phyloP scores from a whole-genome alignment of 2,113 vertebrate genomes.

The Pteropus alecto region DNA sequence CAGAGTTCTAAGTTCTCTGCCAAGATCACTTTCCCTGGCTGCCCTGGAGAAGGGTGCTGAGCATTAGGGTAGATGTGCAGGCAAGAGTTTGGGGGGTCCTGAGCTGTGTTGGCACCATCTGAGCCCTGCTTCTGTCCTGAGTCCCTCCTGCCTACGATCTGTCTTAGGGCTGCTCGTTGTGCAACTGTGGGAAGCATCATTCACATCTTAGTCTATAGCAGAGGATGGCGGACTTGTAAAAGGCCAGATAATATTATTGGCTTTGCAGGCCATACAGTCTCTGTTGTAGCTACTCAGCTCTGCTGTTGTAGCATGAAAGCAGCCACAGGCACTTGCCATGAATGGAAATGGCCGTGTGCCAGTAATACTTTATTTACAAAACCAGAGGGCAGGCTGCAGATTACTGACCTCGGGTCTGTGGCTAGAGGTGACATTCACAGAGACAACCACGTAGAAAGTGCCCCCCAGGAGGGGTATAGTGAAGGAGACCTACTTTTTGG shows the following conservation, averaged over 20 bases:
- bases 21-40: neutral
- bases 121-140: neutral
- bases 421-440: neutral
- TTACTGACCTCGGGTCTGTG: neutral
- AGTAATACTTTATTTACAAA: neutral
- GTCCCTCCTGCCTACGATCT: neutral
- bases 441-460: neutral
- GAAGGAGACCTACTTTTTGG: neutral
- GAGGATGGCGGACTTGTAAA: neutral
- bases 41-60: neutral
- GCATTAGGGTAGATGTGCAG: no score
- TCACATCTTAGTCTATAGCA: neutral
- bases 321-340: neutral
- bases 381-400: neutral
- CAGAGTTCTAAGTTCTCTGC: neutral
- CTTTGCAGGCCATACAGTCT: neutral
- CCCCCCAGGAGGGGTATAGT: accelerated
- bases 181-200: neutral
- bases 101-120: neutral
- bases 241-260: neutral
- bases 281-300: neutral
- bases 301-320: neutral
- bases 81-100: neutral
- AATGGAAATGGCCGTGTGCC: neutral
- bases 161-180: neutral